phyloP scores from a whole-genome alignment of 2,888 invertebrate genomes.

The Pachliopta kotzebuea region DNA sequence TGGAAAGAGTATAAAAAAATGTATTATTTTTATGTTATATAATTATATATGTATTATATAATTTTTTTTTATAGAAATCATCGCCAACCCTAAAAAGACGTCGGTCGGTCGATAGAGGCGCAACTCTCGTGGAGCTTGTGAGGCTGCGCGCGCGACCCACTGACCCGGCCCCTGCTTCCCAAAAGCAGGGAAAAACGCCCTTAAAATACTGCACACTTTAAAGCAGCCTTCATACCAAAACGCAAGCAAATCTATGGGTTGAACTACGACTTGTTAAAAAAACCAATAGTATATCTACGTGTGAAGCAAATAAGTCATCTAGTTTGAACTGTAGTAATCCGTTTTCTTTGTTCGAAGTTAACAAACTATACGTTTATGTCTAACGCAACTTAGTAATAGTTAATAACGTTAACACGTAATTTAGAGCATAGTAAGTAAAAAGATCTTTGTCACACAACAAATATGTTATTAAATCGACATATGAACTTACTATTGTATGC shows the following conservation, averaged over 20 bases:
- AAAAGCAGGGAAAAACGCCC: conserved; percentile 45
- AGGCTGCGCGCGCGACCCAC: conserved; percentile 83
- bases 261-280: not conserved
- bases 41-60: not conserved
- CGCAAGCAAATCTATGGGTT: not conserved
- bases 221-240: conserved; percentile 37
- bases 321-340: conserved; percentile 39
- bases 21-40: not conserved
- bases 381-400: not conserved
- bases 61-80: not conserved
- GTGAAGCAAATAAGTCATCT: conserved; percentile 35
- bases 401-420: not conserved
- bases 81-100: conserved; percentile 63
- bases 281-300: not conserved
- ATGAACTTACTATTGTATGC: too few species aligned
- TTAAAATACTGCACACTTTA: conserved; percentile 34
- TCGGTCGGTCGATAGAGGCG: conserved; percentile 77
- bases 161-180: conserved; percentile 75
- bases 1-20: too few species aligned
- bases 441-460: too few species aligned
- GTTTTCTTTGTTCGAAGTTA: conserved; percentile 12
- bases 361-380: conserved; percentile 18
- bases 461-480: too few species aligned
- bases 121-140: conserved; percentile 70
- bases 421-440: too few species aligned